A percentile compares a stretch with the other conserved stretches of the same genome.
phyloP scores from a whole-genome alignment of 2,797 vertebrate species.

The Notamacropus eugenii region DNA sequence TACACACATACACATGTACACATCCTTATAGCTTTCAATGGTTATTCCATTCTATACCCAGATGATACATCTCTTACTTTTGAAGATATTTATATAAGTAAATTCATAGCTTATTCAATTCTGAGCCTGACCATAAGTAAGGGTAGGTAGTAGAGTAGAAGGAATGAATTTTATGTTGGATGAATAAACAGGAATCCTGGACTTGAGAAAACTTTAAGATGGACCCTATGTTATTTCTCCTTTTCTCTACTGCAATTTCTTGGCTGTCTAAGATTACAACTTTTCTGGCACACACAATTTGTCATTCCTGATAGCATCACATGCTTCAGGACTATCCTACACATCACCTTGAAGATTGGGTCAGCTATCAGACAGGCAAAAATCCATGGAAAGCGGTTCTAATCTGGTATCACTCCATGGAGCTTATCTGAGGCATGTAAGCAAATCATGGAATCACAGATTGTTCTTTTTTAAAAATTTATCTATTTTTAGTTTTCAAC shows the following conservation, averaged over 20 bases:
- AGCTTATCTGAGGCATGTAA: not conserved
- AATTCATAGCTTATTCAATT: conserved; percentile 72
- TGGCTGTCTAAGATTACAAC: not conserved
- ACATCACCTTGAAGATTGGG: not conserved
- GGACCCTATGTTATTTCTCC: not conserved
- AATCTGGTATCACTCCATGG: not conserved
- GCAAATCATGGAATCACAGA: not conserved
- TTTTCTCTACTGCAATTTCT: not conserved
- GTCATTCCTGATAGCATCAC: not conserved
- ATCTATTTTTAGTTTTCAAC: too few relatives aligned
- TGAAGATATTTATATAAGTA: conserved; percentile 77
- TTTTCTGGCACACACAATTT: not conserved
- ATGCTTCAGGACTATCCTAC: not conserved
- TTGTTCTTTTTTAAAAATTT: not conserved
- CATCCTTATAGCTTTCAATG: conserved; percentile 73
- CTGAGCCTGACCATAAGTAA: not conserved
- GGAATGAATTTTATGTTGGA: not conserved
- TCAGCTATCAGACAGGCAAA: not conserved
- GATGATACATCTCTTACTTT: conserved; percentile 75
- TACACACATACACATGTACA: not conserved
- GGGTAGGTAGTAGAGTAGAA: too few relatives aligned
- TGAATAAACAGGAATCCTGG: not conserved
- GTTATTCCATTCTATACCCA: conserved; percentile 69
- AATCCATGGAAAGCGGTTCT: not conserved
- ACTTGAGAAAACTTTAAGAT: not conserved